Evolutionary conservation across 2,797 vertebrate genomes (phyloP).

Genomic region (Urosaurus nigricauda): DNA sequence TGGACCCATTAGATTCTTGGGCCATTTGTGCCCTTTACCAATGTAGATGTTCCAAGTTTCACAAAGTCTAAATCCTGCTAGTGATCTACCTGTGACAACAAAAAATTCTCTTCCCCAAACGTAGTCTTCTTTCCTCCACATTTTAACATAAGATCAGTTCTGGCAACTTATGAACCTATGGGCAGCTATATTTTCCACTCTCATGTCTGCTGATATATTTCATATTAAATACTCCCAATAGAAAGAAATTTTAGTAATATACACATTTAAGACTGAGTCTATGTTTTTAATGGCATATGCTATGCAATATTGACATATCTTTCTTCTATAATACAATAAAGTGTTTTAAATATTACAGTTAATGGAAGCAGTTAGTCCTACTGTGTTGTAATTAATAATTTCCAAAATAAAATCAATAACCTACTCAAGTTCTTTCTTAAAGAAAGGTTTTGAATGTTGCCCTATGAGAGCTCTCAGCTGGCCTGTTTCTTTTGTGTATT

Average conservation of each 20-base stretch:
- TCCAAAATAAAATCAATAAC: constrained; percentile 48
- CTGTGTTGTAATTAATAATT: constrained; percentile 57
- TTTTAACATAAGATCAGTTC: neutral
- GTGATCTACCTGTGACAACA: no score
- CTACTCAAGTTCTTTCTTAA: constrained; percentile 52
- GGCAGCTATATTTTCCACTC: neutral
- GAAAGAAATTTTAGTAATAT: neutral
- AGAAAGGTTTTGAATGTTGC: constrained; percentile 54
- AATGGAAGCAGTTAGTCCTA: constrained; percentile 13
- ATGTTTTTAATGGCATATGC: neutral
- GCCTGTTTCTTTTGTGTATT: constrained; percentile 40
- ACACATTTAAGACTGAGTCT: neutral
- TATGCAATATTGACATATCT: constrained; percentile 15
- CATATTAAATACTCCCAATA: neutral
- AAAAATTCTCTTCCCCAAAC: neutral
- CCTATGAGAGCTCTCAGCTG: constrained; percentile 49
- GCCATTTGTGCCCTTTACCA: no score
- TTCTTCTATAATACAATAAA: constrained; percentile 27
- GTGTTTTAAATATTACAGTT: constrained; percentile 28
- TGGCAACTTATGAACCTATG: neutral
- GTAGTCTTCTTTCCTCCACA: neutral
- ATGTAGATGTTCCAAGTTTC: no score
- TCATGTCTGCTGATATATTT: neutral
- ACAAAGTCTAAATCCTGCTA: no score
- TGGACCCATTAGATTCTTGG: no score